Evolutionary conservation across 2,113 vertebrate species (phyloP).

Genomic region (Vulpes ferrilata): DNA sequence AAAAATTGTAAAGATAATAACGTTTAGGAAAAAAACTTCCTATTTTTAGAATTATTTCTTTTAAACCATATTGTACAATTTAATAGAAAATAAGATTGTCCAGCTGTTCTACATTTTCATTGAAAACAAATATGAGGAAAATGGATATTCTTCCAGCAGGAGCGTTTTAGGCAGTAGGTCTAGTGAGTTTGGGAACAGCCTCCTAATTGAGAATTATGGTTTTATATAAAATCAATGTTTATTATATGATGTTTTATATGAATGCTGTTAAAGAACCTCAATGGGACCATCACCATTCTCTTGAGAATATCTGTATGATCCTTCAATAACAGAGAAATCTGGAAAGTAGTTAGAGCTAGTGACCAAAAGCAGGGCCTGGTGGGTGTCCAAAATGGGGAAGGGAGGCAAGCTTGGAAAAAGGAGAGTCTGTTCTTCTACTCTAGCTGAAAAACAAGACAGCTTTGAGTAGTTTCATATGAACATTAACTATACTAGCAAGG

Average conservation of each 20-base stretch:
- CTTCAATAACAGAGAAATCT: not conserved
- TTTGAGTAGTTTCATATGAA: not conserved
- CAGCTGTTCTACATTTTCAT: constrained; percentile 31
- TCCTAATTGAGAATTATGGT: not conserved
- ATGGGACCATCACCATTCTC: not conserved
- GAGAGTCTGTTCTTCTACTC: not conserved
- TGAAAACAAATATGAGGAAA: constrained; percentile 55
- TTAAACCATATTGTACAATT: not conserved
- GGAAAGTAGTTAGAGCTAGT: not conserved
- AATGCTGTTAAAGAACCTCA: not conserved
- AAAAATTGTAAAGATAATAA: constrained; percentile 51
- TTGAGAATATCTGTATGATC: not conserved
- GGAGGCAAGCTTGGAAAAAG: not conserved
- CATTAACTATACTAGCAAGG: not conserved
- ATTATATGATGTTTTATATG: not conserved
- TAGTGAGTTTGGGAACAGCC: not conserved
- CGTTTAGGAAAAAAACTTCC: not conserved
- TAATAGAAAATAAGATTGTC: not conserved
- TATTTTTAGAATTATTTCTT: constrained; percentile 54
- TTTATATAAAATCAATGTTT: constrained; percentile 13
- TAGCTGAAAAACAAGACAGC: not conserved
- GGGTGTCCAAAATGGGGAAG: not conserved
- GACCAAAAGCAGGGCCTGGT: not conserved
- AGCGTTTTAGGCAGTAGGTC: not conserved
- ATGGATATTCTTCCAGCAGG: constrained; percentile 22